These are phyloP conservation scores for Pelobates cultripes DNA, from an alignment of 2,797 vertebrate species.

Conservation along the genomic window DNA sequence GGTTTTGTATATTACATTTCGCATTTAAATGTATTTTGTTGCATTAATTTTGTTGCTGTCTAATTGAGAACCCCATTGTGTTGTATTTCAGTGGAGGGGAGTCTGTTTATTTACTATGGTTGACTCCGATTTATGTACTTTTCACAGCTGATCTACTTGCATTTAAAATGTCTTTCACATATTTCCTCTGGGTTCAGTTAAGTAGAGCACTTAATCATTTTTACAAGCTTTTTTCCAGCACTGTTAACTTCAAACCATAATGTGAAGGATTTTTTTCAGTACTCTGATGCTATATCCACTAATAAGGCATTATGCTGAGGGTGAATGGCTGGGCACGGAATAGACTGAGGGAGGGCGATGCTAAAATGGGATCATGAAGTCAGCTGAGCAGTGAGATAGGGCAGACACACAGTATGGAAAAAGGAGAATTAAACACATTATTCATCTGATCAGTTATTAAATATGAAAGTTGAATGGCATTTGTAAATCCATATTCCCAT, in stretches of 20 bases:
- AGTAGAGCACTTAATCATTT: slow-evolving; percentile 27
- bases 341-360: slow-evolving; percentile 17
- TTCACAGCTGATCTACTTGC: neutral
- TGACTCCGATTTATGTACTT: neutral
- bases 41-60: too few relatives aligned
- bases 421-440: slow-evolving; percentile 1
- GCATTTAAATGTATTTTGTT: too few relatives aligned
- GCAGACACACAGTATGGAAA: neutral
- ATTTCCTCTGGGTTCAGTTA: neutral
- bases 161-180: neutral
- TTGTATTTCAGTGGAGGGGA: too few relatives aligned
- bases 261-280: slow-evolving; percentile 11
- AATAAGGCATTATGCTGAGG: slow-evolving; percentile 27
- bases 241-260: neutral
- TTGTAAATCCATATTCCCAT: neutral
- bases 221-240: slow-evolving; percentile 8
- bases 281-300: slow-evolving; percentile 28
- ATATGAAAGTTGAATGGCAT: neutral
- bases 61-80: too few relatives aligned
- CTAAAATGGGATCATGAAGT: slow-evolving; percentile 23
- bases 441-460: slow-evolving; percentile 1
- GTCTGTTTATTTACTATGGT: too few relatives aligned
- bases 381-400: slow-evolving; percentile 28
- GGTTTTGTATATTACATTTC: too few relatives aligned
- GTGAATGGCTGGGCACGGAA: slow-evolving; percentile 10